Base-by-base conservation (phyloP, 2,113 vertebrate genomes). In the Calyptommatus sinebrachiatus region DNA sequence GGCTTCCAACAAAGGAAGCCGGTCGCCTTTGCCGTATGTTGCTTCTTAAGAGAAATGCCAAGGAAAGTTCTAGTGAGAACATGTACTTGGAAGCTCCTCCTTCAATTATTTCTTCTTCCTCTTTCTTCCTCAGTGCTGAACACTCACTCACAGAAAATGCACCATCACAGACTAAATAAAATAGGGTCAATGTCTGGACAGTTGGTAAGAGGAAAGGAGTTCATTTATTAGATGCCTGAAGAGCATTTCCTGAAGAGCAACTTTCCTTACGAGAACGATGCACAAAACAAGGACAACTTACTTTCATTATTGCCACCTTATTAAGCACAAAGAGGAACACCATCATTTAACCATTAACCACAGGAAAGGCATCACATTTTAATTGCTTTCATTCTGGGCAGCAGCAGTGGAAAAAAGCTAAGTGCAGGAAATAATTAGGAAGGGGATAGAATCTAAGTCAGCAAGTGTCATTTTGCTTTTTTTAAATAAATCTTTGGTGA, bases 151-250 rank as follows among this genome's bases (percentile, higher is more conserved):
- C 26, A 45, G 45, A 22, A 41, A 63, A 24, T 12, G 31, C 60
- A 31, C 41, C 41, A 57, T 6, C 57, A 62, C 22, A 1, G 12
- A 45, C 31, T 67, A 28, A 76, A 18, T 7, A 11, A 84, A 70
- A 82, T 71, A 76, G 77, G 75, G 84, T 65, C 88, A 86, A 79
- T 45, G 46, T 48, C 29, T 63, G 41, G 57, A 28, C 0, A 0
- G 18, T 14, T 68, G 73, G 65, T 45, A 57, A 81, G 48, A 53
- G 48, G 67, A 65, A 66, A 24, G 63, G 24, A 79, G 50, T 83
- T 45, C 76, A 73, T 78, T 66, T 74, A 76, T 77, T 84, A 50
- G 29, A 31, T n/a, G 20, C 28, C 31, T 61, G 53, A 57, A 7
- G 26, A 72, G 46, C 21, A 50, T 31, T 82, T 82, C 73, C 66